These are phyloP conservation scores for Eriosoma lanigerum DNA, from an alignment of 1,140 invertebrate species.

Conservation along the genomic window DNA sequence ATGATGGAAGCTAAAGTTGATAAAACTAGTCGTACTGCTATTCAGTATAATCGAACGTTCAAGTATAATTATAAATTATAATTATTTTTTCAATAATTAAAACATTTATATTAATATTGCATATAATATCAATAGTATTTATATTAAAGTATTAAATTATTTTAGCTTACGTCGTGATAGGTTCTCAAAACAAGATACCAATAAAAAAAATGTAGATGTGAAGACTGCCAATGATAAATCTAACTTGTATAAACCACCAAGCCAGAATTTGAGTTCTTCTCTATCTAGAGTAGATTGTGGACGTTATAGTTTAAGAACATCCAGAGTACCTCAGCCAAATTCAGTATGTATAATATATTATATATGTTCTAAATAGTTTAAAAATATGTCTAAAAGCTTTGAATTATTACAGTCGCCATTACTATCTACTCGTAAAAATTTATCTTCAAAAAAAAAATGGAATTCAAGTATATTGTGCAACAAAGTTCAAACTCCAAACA, in stretches of 20 bases:
- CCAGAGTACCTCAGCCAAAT: conserved; percentile 52
- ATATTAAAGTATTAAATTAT: background rate
- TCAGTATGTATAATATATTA: conserved; percentile 53
- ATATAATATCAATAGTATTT: no score
- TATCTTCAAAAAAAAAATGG: conserved; percentile 44
- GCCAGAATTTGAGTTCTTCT: conserved; percentile 54
- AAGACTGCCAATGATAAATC: conserved; percentile 40
- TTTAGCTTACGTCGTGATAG: conserved; percentile 38
- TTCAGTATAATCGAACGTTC: conserved; percentile 61
- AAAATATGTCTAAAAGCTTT: background rate
- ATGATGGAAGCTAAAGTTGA: conserved; percentile 45
- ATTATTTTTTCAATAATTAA: no score
- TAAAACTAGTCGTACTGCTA: conserved; percentile 54
- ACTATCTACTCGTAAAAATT: conserved; percentile 51
- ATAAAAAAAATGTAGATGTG: conserved; percentile 2
- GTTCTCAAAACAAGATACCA: conserved; percentile 31
- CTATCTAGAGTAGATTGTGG: conserved; percentile 67
- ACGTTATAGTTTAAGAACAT: conserved; percentile 66
- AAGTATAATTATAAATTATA: conserved; percentile 55
- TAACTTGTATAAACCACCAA: conserved; percentile 53
- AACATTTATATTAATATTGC: no score
- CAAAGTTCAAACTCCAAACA: conserved; percentile 54
- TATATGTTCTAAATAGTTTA: background rate
- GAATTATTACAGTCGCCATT: conserved; percentile 53
- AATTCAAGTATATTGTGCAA: conserved; percentile 49